Evolutionary conservation across 1,140 invertebrate species (phyloP).

Genomic region (Thaumetopoea pityocampa): DNA sequence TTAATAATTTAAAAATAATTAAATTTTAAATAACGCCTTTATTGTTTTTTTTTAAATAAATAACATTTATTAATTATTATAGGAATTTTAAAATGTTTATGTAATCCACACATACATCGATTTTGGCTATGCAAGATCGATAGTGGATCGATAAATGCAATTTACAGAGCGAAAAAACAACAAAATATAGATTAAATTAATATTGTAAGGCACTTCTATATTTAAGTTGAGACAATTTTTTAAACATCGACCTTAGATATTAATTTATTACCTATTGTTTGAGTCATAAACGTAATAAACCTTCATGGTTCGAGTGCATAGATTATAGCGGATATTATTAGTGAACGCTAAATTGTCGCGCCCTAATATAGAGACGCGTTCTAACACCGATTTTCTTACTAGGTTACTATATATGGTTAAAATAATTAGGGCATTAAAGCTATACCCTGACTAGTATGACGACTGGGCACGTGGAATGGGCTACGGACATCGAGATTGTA

Average conservation of each 20-base stretch:
- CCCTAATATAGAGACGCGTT: conserved; percentile 6
- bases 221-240: conserved; percentile 59
- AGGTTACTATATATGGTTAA: conserved; percentile 23
- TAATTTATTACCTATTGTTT: conserved; percentile 37
- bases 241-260: conserved; percentile 32
- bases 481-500: conserved; percentile 32
- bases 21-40: too few relatives aligned
- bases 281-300: conserved; percentile 32
- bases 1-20: too few relatives aligned
- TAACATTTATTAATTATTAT: too few relatives aligned
- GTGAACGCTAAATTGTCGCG: conserved; percentile 17
- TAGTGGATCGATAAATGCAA: conserved; percentile 64
- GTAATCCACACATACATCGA: conserved; percentile 26
- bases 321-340: conserved; percentile 30
- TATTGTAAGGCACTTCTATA: conserved; percentile 73
- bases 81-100: conserved; percentile 23
- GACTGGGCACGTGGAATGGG: conserved; percentile 58
- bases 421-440: conserved; percentile 34
- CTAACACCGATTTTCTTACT: conserved; percentile 19
- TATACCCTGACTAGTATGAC: conserved; percentile 58
- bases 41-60: too few relatives aligned
- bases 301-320: too few relatives aligned
- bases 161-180: conserved; percentile 56
- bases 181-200: conserved; percentile 64
- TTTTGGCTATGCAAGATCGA: conserved; percentile 40